Percentiles rank a stretch among this genome's conserved stretches.
Evolutionary conservation across 2,113 vertebrate genomes (phyloP).

Genomic region (Micromys minutus): DNA sequence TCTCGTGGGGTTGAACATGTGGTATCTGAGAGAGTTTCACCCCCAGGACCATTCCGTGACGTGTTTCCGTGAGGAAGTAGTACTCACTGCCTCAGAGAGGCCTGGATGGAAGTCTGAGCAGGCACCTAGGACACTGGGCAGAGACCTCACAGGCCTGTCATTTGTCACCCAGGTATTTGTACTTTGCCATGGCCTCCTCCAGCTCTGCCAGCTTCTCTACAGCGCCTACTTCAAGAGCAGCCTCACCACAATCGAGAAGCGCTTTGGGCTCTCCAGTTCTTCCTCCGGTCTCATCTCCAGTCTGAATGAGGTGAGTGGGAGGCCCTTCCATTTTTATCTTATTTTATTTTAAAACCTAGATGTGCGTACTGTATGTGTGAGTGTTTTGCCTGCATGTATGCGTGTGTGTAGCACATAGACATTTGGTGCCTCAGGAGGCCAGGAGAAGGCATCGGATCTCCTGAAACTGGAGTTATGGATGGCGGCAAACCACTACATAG

Average conservation of each 20-base stretch:
- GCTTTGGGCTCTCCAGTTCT: slow-evolving; percentile 96
- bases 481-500: no score
- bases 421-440: neutral
- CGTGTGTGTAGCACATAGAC: neutral
- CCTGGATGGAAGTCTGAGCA: neutral
- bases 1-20: no score
- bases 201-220: slow-evolving; percentile 96
- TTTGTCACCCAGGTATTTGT: slow-evolving; percentile 91
- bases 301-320: slow-evolving; percentile 91
- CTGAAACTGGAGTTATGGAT: neutral
- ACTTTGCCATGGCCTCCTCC: slow-evolving; percentile 94
- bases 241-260: slow-evolving; percentile 97
- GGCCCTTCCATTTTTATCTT: neutral
- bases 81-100: neutral
- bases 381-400: neutral
- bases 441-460: neutral
- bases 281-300: slow-evolving; percentile 97
- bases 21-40: neutral
- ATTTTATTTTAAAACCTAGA: neutral
- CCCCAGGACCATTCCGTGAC: neutral
- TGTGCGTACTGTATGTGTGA: neutral
- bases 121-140: neutral
- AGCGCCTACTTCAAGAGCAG: slow-evolving; percentile 98
- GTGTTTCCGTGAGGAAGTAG: neutral
- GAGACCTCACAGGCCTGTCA: neutral